Conservation (phyloP, 2,797 vertebrate genomes). For the Dendrocincla fuliginosa region DNA sequence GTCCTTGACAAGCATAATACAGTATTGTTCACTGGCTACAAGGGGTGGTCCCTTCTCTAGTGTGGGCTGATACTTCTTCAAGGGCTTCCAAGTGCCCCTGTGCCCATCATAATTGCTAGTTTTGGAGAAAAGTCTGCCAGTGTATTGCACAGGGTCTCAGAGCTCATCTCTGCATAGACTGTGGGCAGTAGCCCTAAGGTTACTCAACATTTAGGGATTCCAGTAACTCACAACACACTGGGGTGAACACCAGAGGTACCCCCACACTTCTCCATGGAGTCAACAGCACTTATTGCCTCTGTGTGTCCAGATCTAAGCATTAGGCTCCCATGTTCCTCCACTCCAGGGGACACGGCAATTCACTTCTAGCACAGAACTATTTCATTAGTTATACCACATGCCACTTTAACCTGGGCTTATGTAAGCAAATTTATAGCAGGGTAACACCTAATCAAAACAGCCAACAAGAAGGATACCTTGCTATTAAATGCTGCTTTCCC, state of each 20-base stretch:
- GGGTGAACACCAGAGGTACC: neutral
- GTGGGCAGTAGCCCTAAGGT: accelerated
- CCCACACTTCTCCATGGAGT: neutral
- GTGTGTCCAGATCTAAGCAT: neutral
- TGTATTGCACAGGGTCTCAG: neutral
- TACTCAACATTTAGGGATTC: neutral
- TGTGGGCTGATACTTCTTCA: neutral
- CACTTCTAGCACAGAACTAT: neutral
- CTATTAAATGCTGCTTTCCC: neutral
- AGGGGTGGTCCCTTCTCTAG: neutral
- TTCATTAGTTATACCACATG: neutral
- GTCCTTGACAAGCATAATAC: neutral
- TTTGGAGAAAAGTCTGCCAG: neutral
- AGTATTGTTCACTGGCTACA: neutral
- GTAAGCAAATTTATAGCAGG: neutral
- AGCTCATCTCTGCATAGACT: neutral
- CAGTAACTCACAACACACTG: neutral
- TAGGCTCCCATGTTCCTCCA: neutral
- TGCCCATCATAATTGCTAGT: accelerated
- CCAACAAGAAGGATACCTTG: neutral
- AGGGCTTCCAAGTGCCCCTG: accelerated
- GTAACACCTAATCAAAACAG: neutral
- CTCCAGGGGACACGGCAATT: neutral
- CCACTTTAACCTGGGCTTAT: neutral
- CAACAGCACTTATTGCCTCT: neutral